Conservation (phyloP, 2,113 vertebrate species). For the Colistium nudipinnis region DNA sequence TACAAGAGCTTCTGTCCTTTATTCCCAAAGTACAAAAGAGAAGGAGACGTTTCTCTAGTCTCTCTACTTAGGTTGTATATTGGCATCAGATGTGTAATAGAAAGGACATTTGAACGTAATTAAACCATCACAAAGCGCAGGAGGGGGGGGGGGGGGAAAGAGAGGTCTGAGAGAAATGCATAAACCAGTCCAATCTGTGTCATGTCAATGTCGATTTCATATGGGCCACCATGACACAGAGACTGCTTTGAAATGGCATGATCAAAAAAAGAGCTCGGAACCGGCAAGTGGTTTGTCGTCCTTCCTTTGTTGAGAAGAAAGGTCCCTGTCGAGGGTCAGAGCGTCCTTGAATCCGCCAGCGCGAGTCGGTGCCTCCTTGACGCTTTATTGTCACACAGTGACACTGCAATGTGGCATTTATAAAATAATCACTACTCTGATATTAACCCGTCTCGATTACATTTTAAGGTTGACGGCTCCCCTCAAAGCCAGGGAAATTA, state of each 20-base stretch:
- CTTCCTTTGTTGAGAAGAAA: background rate
- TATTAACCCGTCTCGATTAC: background rate
- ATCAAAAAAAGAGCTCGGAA: too few relatives aligned
- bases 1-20: too few relatives aligned
- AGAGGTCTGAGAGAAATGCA: too few relatives aligned
- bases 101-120: background rate
- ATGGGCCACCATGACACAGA: background rate
- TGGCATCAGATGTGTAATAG: background rate
- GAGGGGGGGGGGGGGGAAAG: too few relatives aligned
- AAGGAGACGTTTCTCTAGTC: too few relatives aligned
- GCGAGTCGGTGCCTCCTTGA: background rate
- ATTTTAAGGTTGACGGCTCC: too few relatives aligned
- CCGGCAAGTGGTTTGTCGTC: background rate
- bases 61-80: background rate
- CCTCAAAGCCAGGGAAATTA: too few relatives aligned
- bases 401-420: too few relatives aligned
- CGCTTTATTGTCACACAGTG: background rate
- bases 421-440: background rate
- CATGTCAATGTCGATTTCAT: background rate
- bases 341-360: background rate
- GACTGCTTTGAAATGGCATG: background rate
- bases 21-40: too few relatives aligned
- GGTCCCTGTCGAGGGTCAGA: too few relatives aligned
- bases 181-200: constrained; percentile 14
- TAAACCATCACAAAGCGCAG: background rate